phyloP scores from a whole-genome alignment of 2,113 vertebrate genomes.

The Zapus hudsonius region DNA sequence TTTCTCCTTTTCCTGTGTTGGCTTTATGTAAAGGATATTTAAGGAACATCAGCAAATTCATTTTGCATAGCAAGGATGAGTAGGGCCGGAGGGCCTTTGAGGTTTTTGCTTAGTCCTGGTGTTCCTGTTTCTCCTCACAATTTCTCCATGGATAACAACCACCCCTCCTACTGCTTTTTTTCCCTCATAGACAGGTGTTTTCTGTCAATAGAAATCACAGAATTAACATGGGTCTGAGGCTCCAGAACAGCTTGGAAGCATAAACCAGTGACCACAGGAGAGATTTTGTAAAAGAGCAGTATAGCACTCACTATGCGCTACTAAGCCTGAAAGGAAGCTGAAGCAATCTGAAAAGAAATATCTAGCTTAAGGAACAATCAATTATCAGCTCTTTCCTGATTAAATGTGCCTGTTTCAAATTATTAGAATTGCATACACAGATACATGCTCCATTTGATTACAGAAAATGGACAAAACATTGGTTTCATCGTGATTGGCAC shows the following conservation, averaged over 20 bases:
- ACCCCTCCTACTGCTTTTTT: not conserved
- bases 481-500: not conserved
- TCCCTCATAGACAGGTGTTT: not conserved
- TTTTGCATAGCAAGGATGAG: not conserved
- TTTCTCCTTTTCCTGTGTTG: not conserved
- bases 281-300: not conserved
- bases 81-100: not conserved
- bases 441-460: not conserved
- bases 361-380: not conserved
- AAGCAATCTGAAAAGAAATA: not conserved
- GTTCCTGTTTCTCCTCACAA: not conserved
- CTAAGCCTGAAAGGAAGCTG: not conserved
- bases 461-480: not conserved
- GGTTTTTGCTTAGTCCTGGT: not conserved
- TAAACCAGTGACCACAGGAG: not conserved
- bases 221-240: not conserved
- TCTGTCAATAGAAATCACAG: not conserved
- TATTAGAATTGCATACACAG: not conserved
- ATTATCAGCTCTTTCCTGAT: slow-evolving; percentile 35
- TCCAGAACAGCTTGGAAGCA: not conserved
- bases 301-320: not conserved
- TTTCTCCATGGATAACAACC: not conserved
- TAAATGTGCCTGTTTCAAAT: slow-evolving; percentile 56
- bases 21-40: not conserved
- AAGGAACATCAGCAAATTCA: not conserved